These are phyloP conservation scores for Blera fallax DNA, from an alignment of 2,888 invertebrate species.

Conservation along the genomic window DNA sequence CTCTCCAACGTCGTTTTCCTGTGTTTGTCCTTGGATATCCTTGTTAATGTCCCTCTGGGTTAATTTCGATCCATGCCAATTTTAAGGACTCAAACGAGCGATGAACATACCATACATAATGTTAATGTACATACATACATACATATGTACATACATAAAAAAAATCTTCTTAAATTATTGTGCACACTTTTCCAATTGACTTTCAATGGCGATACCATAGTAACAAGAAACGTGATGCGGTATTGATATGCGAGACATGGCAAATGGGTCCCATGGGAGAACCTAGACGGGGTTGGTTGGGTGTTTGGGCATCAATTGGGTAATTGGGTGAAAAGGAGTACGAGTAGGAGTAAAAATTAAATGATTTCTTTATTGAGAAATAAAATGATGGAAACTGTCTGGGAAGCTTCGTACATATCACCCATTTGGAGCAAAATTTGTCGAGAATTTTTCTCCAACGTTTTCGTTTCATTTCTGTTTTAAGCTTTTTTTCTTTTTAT, in stretches of 20 bases:
- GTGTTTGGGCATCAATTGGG: neutral
- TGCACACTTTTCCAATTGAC: conserved; percentile 4
- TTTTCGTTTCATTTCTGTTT: neutral
- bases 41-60: conserved; percentile 4
- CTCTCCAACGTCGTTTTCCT: neutral
- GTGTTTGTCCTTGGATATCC: neutral
- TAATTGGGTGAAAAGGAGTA: neutral
- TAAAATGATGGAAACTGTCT: conserved; percentile 35
- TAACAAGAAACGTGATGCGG: conserved; percentile 21
- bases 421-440: neutral
- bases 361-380: conserved; percentile 18
- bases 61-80: conserved; percentile 7
- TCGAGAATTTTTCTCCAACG: neutral
- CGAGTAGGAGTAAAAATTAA: conserved; percentile 15
- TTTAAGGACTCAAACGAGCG: neutral
- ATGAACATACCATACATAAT: too few relatives aligned
- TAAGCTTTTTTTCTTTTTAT: neutral
- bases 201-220: neutral
- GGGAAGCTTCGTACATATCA: conserved; percentile 5
- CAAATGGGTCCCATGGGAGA: conserved; percentile 28
- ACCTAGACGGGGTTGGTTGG: too few relatives aligned
- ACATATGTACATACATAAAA: neutral
- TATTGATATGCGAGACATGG: conserved; percentile 46
- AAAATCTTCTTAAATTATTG: neutral
- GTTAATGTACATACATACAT: too few relatives aligned